Conservation (phyloP, 2,113 vertebrate species). For the Pelmatolapia mariae region DNA sequence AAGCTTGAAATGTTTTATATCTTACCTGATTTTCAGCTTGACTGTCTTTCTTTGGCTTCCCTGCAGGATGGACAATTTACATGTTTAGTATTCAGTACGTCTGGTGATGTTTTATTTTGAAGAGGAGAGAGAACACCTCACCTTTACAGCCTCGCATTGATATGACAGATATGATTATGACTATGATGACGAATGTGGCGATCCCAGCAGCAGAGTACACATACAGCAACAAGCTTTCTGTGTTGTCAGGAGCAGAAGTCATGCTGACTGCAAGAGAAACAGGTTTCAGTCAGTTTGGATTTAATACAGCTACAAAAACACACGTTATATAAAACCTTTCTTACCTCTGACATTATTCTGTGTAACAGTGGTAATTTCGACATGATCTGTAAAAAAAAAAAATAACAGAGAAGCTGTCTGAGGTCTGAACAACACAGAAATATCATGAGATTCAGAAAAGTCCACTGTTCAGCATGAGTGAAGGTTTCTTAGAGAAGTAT, state of each 20-base stretch:
- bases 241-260: rapidly evolving
- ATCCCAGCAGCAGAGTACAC: not conserved
- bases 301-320: not conserved
- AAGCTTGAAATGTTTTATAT: too few relatives aligned
- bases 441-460: not conserved
- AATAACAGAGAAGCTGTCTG: rapidly evolving
- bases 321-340: not conserved
- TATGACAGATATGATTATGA: too few relatives aligned
- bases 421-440: not conserved
- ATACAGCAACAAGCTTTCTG: not conserved
- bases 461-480: not conserved
- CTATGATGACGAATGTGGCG: too few relatives aligned
- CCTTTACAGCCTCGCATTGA: too few relatives aligned
- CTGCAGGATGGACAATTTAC: too few relatives aligned
- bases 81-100: too few relatives aligned
- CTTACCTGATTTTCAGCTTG: too few relatives aligned
- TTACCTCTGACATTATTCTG: not conserved
- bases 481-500: not conserved
- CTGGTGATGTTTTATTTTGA: too few relatives aligned
- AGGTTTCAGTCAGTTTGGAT: not conserved
- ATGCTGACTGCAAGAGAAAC: not conserved
- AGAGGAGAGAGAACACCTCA: too few relatives aligned
- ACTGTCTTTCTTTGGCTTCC: too few relatives aligned
- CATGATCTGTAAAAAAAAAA: not conserved
- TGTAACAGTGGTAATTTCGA: not conserved